Conservation (phyloP, 2,113 vertebrate species). For the Silurus meridionalis region DNA sequence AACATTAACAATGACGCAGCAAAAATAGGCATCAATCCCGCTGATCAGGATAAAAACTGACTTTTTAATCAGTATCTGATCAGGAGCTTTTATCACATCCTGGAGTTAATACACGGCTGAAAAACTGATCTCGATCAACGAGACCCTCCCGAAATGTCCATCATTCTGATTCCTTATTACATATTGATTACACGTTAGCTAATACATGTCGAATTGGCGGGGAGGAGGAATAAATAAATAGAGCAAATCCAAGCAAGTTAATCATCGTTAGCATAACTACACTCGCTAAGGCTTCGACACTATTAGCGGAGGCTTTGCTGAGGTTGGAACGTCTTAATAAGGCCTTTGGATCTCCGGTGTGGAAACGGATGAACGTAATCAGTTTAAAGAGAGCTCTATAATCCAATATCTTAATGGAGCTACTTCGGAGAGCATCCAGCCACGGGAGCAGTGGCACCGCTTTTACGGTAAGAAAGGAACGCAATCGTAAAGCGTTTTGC, state of each 20-base stretch:
- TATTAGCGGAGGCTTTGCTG: slow-evolving; percentile 15
- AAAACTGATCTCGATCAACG: not conserved
- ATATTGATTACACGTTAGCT: not conserved
- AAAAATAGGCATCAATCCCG: not conserved
- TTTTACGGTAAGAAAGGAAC: slow-evolving; percentile 28
- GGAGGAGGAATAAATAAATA: not conserved
- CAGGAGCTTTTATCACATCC: not conserved
- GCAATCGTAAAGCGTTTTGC: not conserved
- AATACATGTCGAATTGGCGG: not conserved
- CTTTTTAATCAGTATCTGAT: not conserved
- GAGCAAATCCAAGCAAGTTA: not conserved
- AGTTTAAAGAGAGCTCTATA: slow-evolving; percentile 43
- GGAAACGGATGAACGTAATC: slow-evolving; percentile 44
- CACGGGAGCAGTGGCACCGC: not conserved
- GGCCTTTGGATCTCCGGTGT: slow-evolving; percentile 28
- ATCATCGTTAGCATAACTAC: slow-evolving; percentile 4
- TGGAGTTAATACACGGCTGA: not conserved
- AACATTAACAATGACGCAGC: not conserved
- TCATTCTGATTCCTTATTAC: not conserved
- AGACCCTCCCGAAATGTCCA: no score
- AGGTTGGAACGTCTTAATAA: slow-evolving; percentile 4
- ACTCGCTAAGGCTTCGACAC: slow-evolving; percentile 6
- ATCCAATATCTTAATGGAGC: slow-evolving; percentile 53
- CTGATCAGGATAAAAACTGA: not conserved
- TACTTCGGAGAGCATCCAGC: slow-evolving; percentile 13